A percentile compares a stretch with the other conserved stretches of the same genome.
These are phyloP conservation scores for Cephonodes hylas DNA, from an alignment of 2,888 invertebrate genomes.

Conservation along the genomic window DNA sequence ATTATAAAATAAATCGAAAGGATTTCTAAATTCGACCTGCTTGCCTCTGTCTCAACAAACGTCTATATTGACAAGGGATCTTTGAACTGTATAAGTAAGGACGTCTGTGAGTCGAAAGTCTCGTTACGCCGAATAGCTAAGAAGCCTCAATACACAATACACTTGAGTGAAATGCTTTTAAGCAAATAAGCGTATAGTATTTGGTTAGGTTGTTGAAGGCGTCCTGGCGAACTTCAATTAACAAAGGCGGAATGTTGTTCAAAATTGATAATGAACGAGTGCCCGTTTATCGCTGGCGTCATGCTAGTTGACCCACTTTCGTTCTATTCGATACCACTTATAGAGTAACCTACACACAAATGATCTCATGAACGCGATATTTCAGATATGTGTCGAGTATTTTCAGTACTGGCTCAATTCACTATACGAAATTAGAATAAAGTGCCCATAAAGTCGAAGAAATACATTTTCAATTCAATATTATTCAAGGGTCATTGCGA, in stretches of 20 bases:
- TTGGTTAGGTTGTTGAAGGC: neutral
- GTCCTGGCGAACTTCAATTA: neutral
- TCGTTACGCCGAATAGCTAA: neutral
- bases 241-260: conserved; percentile 23
- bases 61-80: neutral
- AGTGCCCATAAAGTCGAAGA: conserved; percentile 37
- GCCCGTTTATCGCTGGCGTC: conserved; percentile 75
- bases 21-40: neutral
- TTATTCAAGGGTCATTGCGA: conserved; percentile 40
- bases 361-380: conserved; percentile 54
- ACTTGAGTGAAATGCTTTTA: neutral
- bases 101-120: neutral
- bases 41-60: neutral
- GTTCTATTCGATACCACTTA: conserved; percentile 69
- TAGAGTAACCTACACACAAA: conserved; percentile 50
- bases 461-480: conserved; percentile 41
- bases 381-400: conserved; percentile 46
- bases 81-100: neutral
- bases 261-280: conserved; percentile 74
- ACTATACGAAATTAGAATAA: conserved; percentile 39
- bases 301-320: conserved; percentile 74
- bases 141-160: neutral
- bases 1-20: neutral
- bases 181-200: neutral
- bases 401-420: conserved; percentile 40